Conservation (phyloP, 2,888 invertebrate species). For the Dascillus cervinus region DNA sequence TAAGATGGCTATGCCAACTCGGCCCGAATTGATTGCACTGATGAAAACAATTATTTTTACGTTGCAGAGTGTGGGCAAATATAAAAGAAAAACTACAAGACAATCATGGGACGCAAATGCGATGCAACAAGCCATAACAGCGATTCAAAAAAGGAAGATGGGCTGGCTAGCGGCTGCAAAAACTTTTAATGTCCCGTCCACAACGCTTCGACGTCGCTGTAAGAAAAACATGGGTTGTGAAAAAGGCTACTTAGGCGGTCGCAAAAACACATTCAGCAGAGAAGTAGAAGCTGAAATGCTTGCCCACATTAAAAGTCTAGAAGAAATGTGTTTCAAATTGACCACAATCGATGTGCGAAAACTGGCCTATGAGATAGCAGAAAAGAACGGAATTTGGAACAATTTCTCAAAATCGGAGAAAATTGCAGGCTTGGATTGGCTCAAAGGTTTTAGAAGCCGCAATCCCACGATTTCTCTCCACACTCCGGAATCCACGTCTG, state of each 20-base stretch:
- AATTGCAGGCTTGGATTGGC: constrained; percentile 3
- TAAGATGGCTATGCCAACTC: no score
- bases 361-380: constrained; percentile 4
- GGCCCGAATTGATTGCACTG: no score
- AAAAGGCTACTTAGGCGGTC: neutral
- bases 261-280: neutral
- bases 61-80: no score
- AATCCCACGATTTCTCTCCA: constrained; percentile 1
- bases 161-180: constrained; percentile 4
- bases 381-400: constrained; percentile 2
- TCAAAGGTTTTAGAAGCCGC: neutral
- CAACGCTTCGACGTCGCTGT: constrained; percentile 1
- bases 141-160: neutral
- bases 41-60: no score
- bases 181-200: constrained; percentile 2
- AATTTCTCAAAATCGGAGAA: constrained; percentile 1
- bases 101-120: constrained; percentile 1
- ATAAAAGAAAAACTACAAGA: constrained; percentile 1
- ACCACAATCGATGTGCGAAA: constrained; percentile 1
- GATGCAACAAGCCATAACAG: constrained; percentile 1
- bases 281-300: neutral
- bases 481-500: constrained; percentile 1
- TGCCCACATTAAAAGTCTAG: neutral
- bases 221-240: neutral
- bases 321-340: constrained; percentile 2